phyloP scores from a whole-genome alignment of 2,797 vertebrate species.

The Apodemus agrarius region DNA sequence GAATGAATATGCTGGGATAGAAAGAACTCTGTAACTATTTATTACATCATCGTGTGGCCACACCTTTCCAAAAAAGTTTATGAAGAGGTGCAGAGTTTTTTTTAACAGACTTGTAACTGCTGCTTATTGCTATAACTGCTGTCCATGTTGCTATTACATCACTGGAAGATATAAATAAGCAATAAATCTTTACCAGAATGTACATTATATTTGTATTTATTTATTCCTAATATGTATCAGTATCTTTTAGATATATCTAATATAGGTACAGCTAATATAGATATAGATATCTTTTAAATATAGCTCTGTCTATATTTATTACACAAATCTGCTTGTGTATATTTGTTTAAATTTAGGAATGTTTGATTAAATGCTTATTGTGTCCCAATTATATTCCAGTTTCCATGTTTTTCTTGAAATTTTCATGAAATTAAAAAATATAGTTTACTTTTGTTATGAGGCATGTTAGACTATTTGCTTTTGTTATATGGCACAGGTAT shows the following conservation, averaged over 20 bases:
- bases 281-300: no score
- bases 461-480: constrained; percentile 25
- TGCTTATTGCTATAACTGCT: background rate
- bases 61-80: constrained; percentile 43
- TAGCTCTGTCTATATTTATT: constrained; percentile 55
- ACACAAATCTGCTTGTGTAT: constrained; percentile 65
- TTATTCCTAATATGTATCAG: constrained; percentile 55
- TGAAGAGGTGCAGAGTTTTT: constrained; percentile 1
- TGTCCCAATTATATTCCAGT: constrained; percentile 51
- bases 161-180: constrained; percentile 63
- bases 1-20: constrained; percentile 20
- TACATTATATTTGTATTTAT: constrained; percentile 5
- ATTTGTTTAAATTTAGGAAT: constrained; percentile 66
- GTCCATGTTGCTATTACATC: constrained; percentile 10
- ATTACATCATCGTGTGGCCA: constrained; percentile 14
- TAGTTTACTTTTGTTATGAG: constrained; percentile 32
- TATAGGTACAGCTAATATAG: no score
- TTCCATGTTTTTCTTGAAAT: constrained; percentile 62
- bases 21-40: constrained; percentile 57
- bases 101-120: constrained; percentile 19
- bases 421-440: constrained; percentile 59
- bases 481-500: background rate
- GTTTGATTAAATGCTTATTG: constrained; percentile 61
- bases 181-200: constrained; percentile 72
- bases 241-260: constrained; percentile 28